Evolutionary conservation across 2,888 invertebrate species (phyloP).

Genomic region (Rhodophaea formosa): DNA sequence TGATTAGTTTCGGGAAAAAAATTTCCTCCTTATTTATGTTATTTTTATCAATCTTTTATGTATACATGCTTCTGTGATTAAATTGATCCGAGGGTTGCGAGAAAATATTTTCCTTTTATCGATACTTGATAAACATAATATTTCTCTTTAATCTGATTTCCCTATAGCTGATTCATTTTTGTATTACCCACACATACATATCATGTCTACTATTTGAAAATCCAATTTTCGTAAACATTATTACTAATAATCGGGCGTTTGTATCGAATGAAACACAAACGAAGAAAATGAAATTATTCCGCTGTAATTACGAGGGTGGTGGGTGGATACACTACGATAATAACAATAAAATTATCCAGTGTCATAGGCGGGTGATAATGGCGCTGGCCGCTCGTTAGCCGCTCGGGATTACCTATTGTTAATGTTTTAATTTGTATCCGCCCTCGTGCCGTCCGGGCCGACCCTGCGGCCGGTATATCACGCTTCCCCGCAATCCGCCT

Average conservation of each 20-base stretch:
- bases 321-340: slow-evolving; percentile 53
- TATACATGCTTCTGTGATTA: background rate
- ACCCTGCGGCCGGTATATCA: slow-evolving; percentile 25
- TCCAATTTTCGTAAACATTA: background rate
- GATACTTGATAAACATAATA: background rate
- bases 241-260: slow-evolving; percentile 16
- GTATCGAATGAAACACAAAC: slow-evolving; percentile 14
- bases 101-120: background rate
- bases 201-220: too few relatives aligned
- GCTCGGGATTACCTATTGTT: slow-evolving; percentile 73
- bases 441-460: slow-evolving; percentile 37
- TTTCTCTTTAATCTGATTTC: too few relatives aligned
- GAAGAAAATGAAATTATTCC: slow-evolving; percentile 39
- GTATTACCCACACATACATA: too few relatives aligned
- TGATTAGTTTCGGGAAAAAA: slow-evolving; percentile 40
- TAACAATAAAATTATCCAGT: slow-evolving; percentile 71
- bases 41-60: slow-evolving; percentile 27
- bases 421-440: slow-evolving; percentile 76
- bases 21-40: slow-evolving; percentile 18
- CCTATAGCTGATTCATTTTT: too few relatives aligned
- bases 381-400: slow-evolving; percentile 68
- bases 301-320: slow-evolving; percentile 50
- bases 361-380: slow-evolving; percentile 69
- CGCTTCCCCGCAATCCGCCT: slow-evolving; percentile 24
- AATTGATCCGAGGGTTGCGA: background rate